Percentiles rank a stretch among this genome's conserved stretches.
Conservation (phyloP, 64 coral and sea anemone species). For the Catalaphyllia jardinei region DNA sequence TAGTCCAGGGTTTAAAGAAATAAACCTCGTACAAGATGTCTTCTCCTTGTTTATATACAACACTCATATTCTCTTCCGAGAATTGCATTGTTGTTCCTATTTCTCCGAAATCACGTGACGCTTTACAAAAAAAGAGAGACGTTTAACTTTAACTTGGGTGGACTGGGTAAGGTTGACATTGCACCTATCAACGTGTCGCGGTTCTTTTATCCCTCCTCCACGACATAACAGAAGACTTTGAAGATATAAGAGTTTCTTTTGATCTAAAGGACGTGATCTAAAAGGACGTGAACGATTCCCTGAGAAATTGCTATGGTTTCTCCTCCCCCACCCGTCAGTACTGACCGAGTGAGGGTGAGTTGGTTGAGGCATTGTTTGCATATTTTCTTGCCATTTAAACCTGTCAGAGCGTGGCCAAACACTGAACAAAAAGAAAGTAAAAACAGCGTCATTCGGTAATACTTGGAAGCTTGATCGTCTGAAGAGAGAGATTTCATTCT, state of each 20-base stretch:
- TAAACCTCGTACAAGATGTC: background rate
- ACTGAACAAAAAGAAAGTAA: background rate
- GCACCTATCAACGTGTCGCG: too few species aligned
- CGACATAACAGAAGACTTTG: too few species aligned
- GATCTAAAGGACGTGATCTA: too few species aligned
- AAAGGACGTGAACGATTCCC: too few species aligned
- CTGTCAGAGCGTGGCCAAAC: background rate
- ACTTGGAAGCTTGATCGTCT: too few species aligned
- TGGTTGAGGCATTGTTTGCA: background rate
- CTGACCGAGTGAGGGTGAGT: background rate
- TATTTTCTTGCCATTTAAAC: background rate
- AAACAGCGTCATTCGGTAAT: background rate
- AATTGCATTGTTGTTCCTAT: background rate
- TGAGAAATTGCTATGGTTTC: background rate
- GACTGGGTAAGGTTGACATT: background rate
- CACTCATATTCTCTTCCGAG: background rate
- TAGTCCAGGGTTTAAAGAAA: background rate
- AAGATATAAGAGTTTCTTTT: too few species aligned
- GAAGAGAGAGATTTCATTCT: too few species aligned
- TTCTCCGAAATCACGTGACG: conserved; percentile 40
- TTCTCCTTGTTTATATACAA: background rate
- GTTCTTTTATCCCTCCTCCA: too few species aligned
- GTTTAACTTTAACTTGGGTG: background rate
- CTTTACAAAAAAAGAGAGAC: background rate
- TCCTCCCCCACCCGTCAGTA: background rate